These are phyloP conservation scores for Corapipo altera DNA, from an alignment of 2,113 vertebrate genomes.

Conservation along the genomic window DNA sequence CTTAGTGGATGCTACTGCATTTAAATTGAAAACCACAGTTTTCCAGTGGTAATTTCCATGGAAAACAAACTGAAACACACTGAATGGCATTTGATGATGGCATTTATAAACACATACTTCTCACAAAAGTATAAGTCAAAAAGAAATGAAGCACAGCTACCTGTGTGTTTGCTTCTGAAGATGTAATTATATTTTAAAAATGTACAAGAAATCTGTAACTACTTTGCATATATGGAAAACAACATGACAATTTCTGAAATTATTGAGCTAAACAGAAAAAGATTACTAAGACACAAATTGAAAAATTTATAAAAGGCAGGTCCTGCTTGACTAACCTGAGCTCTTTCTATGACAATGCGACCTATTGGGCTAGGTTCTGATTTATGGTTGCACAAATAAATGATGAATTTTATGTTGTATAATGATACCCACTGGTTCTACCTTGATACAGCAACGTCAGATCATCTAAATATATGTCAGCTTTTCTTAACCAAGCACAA, in stretches of 20 bases:
- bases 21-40: slow-evolving; percentile 2
- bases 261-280: neutral
- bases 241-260: neutral
- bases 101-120: neutral
- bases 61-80: neutral
- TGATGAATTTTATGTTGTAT: neutral
- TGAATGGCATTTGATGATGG: neutral
- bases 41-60: neutral
- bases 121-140: neutral
- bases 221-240: neutral
- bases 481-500: neutral
- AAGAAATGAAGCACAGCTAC: neutral
- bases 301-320: neutral
- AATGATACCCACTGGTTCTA: neutral
- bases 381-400: neutral
- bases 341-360: neutral
- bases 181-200: neutral
- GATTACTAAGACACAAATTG: neutral
- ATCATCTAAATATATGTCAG: neutral
- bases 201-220: neutral
- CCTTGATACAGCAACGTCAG: neutral
- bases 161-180: neutral
- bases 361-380: neutral
- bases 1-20: neutral
- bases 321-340: neutral